Evolutionary conservation across 2,113 vertebrate species (phyloP), one percentile per base, ranked within the genome.

Genomic region (Glaucidium brasilianum): DNA sequence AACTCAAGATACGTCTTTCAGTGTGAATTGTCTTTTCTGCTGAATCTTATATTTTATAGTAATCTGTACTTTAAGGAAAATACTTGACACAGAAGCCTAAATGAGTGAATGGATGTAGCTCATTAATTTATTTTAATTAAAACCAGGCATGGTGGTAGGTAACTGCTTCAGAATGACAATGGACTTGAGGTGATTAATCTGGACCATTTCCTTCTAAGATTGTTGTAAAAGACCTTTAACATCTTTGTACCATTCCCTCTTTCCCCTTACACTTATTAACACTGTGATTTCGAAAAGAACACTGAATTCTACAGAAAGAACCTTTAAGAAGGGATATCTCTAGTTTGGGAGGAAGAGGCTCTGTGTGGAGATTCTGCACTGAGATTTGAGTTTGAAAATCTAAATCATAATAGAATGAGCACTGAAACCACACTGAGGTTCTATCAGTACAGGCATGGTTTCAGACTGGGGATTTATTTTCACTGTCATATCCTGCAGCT

Each of bases 41-140:
- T 84, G 60, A 89, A 71, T 55, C 25, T 58, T 52, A 23, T 30
- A 50, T 87, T 87, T 81, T 41, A 30, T 52, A 45, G 9, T 35
- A 69, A 62, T 13, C 50, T 78, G 39, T 82, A 47, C 20, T 90
- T 92, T 35, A 83, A 80, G 1, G 9, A 92, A 85, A 76, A 49
- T 45, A 53, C 34, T 82, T 77, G 26, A 55, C 34, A 45, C 5
- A 53, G 17, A 72, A 66, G 7, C 35, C 67, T 76, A 69, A 76
- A 66, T 53, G 47, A 8, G 8, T 86, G 59, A 88, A 85, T n/a
- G 34, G 21, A 60, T 79, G 49, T 90, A 85, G 35, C 35, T 92
- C 25, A 60, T 93, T 83, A 94, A 83, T 41, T 2, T 13, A 53
- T 90, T 92, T 90, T 93, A 94, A 92, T 91, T 95, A 90, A 92